Evolutionary conservation across 2,888 invertebrate genomes (phyloP), one percentile per base, ranked within the genome.

Genomic region (Leucophenga montana): DNA sequence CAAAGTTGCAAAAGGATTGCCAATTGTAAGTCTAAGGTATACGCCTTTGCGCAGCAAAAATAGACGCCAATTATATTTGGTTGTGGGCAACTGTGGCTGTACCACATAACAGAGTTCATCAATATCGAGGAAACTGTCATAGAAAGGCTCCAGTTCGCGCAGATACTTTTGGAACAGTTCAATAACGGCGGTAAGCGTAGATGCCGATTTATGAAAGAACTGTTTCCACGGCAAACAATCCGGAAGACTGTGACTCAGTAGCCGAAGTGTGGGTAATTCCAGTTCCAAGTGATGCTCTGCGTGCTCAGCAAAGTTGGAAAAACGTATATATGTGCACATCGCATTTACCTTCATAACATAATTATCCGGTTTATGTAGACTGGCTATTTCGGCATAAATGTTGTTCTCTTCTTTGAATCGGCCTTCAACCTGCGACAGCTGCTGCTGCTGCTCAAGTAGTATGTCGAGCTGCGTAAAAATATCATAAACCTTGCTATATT

Each of bases 31-130:
- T 75, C 87, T 89, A 0, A 88, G 72, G 62, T 85, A 87, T 0
- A 87, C 85, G n/a, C 80, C 83, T 0, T 88, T 84, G 33, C 79
- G 87, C 5, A 89, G 70, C 16, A 88, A 82, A 73, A 89, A 84
- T 9, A 89, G 79, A 8, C 89, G 83, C 71, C 78, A 81, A 59
- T 85, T 87, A 53, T 83, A 74, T 46, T 88, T 89, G 3, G 84
- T 85, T 16, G 78, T 83, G 11, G 78, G 74, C 1, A 87, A 82
- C 3, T 61, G 69, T 0, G 88, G 88, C 68, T 89, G 86, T 46
- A 88, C 81, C 0, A 89, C 87, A 73, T 85, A 82, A 39, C 89
- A 89, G 14, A 89, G 71, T 39, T 88, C 87, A 74, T 89, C 89
- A 13, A 89, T 87, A 50, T 85, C 83, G 6, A 77, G 70, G 22